These are phyloP conservation scores for Drosophila parthenogenetica DNA, from an alignment of 2,888 invertebrate species.

Conservation along the genomic window DNA sequence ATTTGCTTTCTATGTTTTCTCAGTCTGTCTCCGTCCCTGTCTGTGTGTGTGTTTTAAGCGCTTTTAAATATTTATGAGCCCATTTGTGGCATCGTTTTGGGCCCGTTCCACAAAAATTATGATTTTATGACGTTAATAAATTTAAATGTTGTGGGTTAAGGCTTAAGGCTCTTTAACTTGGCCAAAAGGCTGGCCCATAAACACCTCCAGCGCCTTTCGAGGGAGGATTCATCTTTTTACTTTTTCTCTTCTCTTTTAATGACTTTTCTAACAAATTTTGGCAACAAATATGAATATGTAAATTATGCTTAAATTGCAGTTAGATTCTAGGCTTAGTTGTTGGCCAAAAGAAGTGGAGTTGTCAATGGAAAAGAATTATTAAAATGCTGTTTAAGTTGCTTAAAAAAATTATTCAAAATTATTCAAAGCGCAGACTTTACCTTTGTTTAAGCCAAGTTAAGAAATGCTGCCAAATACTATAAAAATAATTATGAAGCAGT, in stretches of 20 bases:
- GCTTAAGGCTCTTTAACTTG: constrained; percentile 13
- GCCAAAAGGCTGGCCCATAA: constrained; percentile 21
- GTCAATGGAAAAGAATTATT: neutral
- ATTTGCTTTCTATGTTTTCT: constrained; percentile 14
- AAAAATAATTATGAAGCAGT: neutral
- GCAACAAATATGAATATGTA: neutral
- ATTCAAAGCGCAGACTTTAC: neutral
- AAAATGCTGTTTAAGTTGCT: neutral
- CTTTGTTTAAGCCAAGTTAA: neutral
- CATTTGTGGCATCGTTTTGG: constrained; percentile 59
- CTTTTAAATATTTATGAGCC: constrained; percentile 76
- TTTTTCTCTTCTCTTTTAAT: constrained; percentile 9
- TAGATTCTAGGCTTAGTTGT: neutral
- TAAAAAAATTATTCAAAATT: neutral
- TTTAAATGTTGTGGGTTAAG: constrained; percentile 61
- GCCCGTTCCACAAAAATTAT: constrained; percentile 57
- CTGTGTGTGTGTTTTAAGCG: constrained; percentile 65
- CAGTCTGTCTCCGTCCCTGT: neutral
- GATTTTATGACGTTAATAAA: constrained; percentile 75
- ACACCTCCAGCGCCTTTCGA: constrained; percentile 1
- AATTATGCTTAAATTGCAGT: constrained; percentile 5
- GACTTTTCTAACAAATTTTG: neutral
- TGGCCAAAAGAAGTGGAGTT: neutral
- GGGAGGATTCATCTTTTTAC: neutral
- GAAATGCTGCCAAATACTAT: neutral